Percentiles rank a stretch among this genome's conserved stretches.
These are phyloP conservation scores for Myotis findleyi DNA, from an alignment of 2,797 vertebrate species.

Conservation along the genomic window DNA sequence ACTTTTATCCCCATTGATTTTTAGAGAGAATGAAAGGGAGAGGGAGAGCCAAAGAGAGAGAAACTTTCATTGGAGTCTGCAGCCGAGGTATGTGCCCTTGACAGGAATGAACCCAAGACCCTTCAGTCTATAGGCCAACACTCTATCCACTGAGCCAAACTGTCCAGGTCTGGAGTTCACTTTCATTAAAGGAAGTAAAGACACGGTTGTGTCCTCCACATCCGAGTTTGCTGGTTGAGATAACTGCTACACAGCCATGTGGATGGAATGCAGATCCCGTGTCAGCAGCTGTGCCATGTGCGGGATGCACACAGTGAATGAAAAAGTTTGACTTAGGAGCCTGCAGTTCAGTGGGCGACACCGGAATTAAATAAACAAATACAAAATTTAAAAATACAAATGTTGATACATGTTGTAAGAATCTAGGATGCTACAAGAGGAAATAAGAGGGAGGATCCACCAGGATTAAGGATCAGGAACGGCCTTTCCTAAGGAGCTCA, in stretches of 20 bases:
- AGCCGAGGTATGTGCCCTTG: no score
- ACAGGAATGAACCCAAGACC: no score
- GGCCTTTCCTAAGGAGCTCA: neutral
- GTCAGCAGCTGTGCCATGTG: neutral
- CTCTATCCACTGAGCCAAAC: no score
- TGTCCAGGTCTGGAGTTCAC: neutral
- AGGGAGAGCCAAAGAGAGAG: no score
- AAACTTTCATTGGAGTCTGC: no score
- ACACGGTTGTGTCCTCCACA: no score
- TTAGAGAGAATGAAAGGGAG: no score
- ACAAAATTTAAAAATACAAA: neutral
- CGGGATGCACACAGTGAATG: no score
- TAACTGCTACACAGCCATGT: rapidly evolving
- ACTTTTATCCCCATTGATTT: no score
- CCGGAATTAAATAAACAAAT: neutral
- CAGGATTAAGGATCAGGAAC: neutral
- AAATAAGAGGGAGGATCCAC: neutral
- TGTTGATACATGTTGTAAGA: neutral
- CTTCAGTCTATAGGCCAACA: no score
- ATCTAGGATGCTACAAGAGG: neutral
- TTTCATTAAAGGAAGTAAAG: neutral
- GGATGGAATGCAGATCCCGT: rapidly evolving
- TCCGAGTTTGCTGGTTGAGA: neutral
- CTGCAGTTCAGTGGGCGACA: neutral
- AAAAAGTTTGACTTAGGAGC: neutral